These are phyloP conservation scores for Centropyge bicolor DNA, from an alignment of 2,797 vertebrate genomes.

Conservation along the genomic window DNA sequence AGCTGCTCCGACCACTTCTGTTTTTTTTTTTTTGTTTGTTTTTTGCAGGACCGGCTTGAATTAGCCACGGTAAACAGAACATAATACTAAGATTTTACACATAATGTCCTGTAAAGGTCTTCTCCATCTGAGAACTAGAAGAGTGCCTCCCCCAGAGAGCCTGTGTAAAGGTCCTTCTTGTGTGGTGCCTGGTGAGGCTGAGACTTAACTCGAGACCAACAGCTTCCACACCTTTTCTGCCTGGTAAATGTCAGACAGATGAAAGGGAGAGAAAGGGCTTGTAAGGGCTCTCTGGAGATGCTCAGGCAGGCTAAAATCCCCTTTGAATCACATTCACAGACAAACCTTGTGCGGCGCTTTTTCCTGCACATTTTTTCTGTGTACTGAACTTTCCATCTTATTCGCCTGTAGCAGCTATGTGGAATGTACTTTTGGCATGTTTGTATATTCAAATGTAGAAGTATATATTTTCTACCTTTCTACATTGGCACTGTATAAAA, in stretches of 20 bases:
- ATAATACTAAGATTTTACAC: slow-evolving; percentile 50
- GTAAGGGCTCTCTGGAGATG: slow-evolving; percentile 66
- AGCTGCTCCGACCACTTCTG: slow-evolving; percentile 5
- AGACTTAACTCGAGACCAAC: slow-evolving; percentile 59
- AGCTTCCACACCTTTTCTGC: slow-evolving; percentile 59
- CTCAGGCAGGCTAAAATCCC: slow-evolving; percentile 41
- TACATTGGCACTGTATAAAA: neutral
- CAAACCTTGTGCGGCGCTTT: slow-evolving; percentile 23
- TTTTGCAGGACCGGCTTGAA: slow-evolving; percentile 22
- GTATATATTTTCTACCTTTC: neutral
- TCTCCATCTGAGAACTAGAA: slow-evolving; percentile 37
- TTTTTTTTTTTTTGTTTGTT: neutral
- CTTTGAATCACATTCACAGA: slow-evolving; percentile 47
- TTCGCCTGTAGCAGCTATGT: neutral
- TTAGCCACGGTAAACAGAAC: slow-evolving; percentile 51
- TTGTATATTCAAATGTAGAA: neutral
- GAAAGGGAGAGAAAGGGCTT: slow-evolving; percentile 65
- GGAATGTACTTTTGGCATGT: neutral
- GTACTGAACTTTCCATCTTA: neutral
- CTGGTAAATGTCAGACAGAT: slow-evolving; percentile 73
- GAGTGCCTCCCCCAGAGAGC: slow-evolving; percentile 52
- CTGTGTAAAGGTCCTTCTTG: slow-evolving; percentile 66
- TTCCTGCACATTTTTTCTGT: neutral
- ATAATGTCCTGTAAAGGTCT: slow-evolving; percentile 65
- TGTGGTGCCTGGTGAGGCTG: slow-evolving; percentile 48